Evolutionary conservation across 2,888 invertebrate species (phyloP), one percentile per base, ranked within the genome.

Genomic region (Pemphredon lugubris): DNA sequence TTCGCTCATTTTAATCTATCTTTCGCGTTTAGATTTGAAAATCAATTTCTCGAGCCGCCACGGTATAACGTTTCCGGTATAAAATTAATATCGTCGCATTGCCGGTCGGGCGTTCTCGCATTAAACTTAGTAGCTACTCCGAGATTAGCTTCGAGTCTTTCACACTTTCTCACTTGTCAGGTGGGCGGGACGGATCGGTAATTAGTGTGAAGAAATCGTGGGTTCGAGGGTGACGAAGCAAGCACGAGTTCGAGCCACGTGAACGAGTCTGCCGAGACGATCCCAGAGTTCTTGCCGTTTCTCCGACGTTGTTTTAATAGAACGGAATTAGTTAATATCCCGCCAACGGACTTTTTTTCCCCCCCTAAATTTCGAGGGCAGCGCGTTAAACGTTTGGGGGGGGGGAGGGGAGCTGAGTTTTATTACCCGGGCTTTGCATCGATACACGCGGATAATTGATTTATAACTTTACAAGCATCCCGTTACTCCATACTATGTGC

Each of bases 211-310:
- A 75, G 75, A 66, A 75, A 64, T 57, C 64, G 59, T 67, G 69
- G 51, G 65, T 60, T 65, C 18, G 68, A 71, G 70, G 66, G 71
- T 80, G 79, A 80, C 79, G 73, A 73, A 61, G 79, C 79, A 73
- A 75, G 71, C 75, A 70, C 71, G 76, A 63, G 79, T 73, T 61
- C 42, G 57, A 55, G 54, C 66, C 73, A 66, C 73, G 73, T 72
- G 73, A 73, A 79, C 73, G 58, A 47, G 70, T 45, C 59, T 53
- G 73, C 21, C 57, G 65, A 47, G 51, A 61, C 60, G 73, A 55
- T 73, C 73, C 48, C 73, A 73, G 72, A 59, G 66, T 73, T 73
- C 66, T 73, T 72, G 66, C 60, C 60, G 18, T 21, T 23, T 21
- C 40, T 34, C 37, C 11, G 37, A 51, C 73, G 54, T 71, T 55